Evolutionary conservation across 2,113 vertebrate species (phyloP), one percentile per base, ranked within the genome.

Genomic region (Noctilio leporinus): DNA sequence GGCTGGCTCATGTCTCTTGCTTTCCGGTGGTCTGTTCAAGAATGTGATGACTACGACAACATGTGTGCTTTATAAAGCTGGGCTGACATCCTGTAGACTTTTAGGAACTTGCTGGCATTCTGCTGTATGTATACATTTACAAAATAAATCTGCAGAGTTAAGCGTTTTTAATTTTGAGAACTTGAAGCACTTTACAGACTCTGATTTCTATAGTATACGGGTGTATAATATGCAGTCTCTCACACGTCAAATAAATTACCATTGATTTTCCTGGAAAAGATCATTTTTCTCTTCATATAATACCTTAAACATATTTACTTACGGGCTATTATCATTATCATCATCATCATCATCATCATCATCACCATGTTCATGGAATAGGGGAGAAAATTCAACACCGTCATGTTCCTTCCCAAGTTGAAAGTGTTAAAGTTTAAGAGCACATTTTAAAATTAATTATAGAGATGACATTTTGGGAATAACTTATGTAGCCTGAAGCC

Each of bases 11-110:
- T 12, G 26, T 65, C 45, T 89, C 51, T 51, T 73, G 7, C 83
- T 94, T 97, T 89, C 75, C 43, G 33, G 22, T 35, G 45, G 55
- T 38, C 38, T 55, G 15, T 49, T 75, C 65, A 67, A 84, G 73
- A 93, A 96, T 81, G 33, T 96, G 93, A 95, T 94, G 93, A 97
- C 89, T 91, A 43, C 51, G 47, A 38, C 26, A 91, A 70, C n/a
- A 62, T 2, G 22, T 16, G 14, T 28, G 22, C 57, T 84, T 93
- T 43, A 24, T 40, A 84, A 72, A 94, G 75, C 70, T 70, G 24
- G 11, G 53, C 65, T 53, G 33, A 55, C 80, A 94, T 93, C 86
- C 94, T 96, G 69, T 86, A 75, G 65, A 82, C 94, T 93, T 96
- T 82, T 92, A 91, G 92, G 80, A 94, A 95, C 33, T 55, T 76